Base-by-base conservation (phyloP, 2,888 invertebrate genomes). In the Monopis laevigella region DNA sequence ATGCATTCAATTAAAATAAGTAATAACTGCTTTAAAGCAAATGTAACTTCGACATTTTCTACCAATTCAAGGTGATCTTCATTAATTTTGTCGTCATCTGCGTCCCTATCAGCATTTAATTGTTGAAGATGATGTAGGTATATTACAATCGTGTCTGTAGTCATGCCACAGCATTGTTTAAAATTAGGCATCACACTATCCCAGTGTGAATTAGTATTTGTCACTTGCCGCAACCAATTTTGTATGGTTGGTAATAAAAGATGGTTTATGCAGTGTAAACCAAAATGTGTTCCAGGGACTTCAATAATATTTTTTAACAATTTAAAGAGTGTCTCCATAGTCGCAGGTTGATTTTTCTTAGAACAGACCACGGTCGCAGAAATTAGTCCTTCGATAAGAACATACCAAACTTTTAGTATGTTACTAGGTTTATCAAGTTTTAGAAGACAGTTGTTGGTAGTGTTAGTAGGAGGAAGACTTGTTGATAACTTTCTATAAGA, bases 111-210 rank as follows among this genome's bases (percentile, higher is more conserved):
- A 18, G 70, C 46, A 45, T 75, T 70, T 48, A 84, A 81, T 74
- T 87, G 86, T 62, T 89, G 87, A 26, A 93, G 83, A 53, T 89
- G 87, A 50, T 88, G 87, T 24, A 96, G 73, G 52, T 93, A 93
- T 54, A 93, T 89, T 0, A 96, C 96, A 24, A 96, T 88, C 19
- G 96, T 82, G 58, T 97, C 96, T 1, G 95, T 93, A 8, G 94
- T 91, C 70, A 96, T 87, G 6, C 97, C 96, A 57, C 93, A 93
- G 59, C 94, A 96, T 60, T 97, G 96, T 59, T 96, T 96, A 58
- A 96, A 96, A 65, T 95, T 96, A 48, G 93, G 89, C 63, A 92
- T 90, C 39, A 90, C 86, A 49, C 84, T 83, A 50, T 91, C 88
- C 86, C 90, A 88, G 47, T 89, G 85, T 48, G 88, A 82, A 50